A percentile compares a stretch with the other conserved stretches of the same genome.
phyloP scores from a whole-genome alignment of 2,797 vertebrate genomes.

The Dromococcyx pavoninus region DNA sequence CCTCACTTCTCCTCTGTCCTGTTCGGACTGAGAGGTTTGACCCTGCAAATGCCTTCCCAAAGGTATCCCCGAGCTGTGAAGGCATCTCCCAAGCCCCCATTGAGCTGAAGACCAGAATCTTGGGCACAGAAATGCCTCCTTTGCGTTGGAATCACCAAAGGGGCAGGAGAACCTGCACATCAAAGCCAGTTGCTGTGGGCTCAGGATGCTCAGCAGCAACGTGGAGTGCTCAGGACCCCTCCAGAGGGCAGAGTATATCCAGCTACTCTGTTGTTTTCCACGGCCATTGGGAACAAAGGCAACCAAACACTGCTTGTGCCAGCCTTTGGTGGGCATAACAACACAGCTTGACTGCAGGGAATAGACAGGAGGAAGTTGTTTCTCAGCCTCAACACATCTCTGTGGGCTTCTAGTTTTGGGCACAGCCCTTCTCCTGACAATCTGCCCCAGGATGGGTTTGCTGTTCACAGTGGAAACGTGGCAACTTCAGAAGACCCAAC shows the following conservation, averaged over 20 bases:
- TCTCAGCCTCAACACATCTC: background rate
- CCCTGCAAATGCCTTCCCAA: background rate
- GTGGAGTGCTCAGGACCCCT: background rate
- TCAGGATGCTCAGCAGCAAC: background rate
- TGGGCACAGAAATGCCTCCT: background rate
- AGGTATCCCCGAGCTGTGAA: background rate
- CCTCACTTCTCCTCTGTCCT: background rate
- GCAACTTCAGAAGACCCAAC: background rate
- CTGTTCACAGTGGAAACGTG: background rate
- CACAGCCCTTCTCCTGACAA: background rate
- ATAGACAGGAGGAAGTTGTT: background rate
- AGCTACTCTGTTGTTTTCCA: background rate
- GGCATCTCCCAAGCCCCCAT: accelerated
- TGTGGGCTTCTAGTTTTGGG: background rate
- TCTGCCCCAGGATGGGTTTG: background rate
- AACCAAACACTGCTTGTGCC: background rate
- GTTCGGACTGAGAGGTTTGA: background rate
- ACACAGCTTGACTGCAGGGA: background rate
- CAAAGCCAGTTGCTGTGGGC: background rate
- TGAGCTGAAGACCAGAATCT: background rate
- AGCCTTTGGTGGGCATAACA: background rate
- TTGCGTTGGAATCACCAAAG: background rate
- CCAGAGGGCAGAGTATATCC: background rate
- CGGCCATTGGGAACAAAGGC: background rate
- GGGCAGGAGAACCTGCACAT: background rate